phyloP scores from a whole-genome alignment of 2,113 vertebrate genomes.

The Clarias magur region DNA sequence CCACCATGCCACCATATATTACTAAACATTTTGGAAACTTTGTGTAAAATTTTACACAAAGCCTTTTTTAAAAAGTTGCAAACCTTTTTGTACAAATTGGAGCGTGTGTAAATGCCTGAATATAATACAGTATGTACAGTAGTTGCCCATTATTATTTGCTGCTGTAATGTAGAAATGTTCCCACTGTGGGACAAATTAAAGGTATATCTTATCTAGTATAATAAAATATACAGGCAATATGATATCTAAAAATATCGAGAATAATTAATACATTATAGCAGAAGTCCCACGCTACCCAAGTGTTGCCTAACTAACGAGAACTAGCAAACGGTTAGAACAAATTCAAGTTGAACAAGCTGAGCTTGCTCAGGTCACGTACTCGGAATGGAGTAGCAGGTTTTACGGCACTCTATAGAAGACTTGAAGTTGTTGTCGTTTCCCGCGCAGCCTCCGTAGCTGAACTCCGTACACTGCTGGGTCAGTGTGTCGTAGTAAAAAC shows the following conservation, averaged over 20 bases:
- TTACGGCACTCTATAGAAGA: constrained; percentile 76
- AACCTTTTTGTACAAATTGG: not conserved
- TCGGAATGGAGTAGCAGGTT: constrained; percentile 81
- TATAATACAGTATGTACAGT: too few relatives aligned
- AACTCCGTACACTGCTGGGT: constrained; percentile 82
- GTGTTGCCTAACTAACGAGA: not conserved
- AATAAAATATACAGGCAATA: not conserved
- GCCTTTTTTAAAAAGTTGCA: not conserved
- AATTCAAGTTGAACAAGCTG: not conserved
- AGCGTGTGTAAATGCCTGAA: too few relatives aligned
- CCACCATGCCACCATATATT: too few relatives aligned
- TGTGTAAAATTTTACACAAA: too few relatives aligned
- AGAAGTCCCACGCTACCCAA: not conserved
- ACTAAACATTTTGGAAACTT: not conserved
- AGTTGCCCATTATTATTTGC: too few relatives aligned
- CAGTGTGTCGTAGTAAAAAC: constrained; percentile 83
- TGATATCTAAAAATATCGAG: not conserved
- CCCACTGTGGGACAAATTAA: too few relatives aligned
- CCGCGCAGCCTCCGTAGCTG: constrained; percentile 83
- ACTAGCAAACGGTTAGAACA: not conserved
- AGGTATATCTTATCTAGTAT: too few relatives aligned
- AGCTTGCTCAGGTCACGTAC: constrained; percentile 69
- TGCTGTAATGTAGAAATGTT: too few relatives aligned
- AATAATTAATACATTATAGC: not conserved
- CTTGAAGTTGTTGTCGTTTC: constrained; percentile 87